Base-by-base conservation (phyloP, 1,140 invertebrate species). In the Oedothorax gibbosus region DNA sequence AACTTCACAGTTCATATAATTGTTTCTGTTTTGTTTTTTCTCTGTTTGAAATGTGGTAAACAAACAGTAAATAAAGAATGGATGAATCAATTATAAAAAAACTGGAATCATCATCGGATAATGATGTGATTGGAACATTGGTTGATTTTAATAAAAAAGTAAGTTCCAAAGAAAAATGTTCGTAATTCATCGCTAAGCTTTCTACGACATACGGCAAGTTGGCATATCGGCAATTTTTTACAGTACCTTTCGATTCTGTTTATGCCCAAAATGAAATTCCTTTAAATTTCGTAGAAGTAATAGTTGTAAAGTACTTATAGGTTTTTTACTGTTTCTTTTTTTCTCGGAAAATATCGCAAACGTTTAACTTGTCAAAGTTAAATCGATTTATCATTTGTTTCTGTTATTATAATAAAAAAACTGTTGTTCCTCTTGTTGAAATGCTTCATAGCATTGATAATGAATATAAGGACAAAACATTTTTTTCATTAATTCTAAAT, bases 121-220 rank as follows among this genome's bases (percentile, higher is more conserved):
- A 73, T 64, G 69, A 83, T 15, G 21, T 73, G 11, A 53, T 56
- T 21, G 60, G 64, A 51, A 14, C 8, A 12, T 50, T 83, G 54
- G 6, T 57, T 12, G 69, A 83, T 2, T 83, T 83, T 65, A 83
- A 83, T 53, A 83, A 83, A 65, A 21, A 54, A 50, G 80, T 83
- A 35, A 81, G 51, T 20, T 65, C 53, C 11, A 54, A 21, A 56
- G 8, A 53, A 11, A 15, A 35, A 66, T 8, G 2, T 21, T 2
- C 10, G 6, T 12, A 51, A 65, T n/a, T 51, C n/a, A 21, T 35
- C 20, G 15, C 10, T 20, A 20, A 11, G 18, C 14, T 35, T 3
- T 49, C 20, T 10, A 35, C 7, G 18, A 57, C n/a, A 49, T 18
- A 72, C 20, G 54, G 7, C 18, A 7, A 9, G 21, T 11, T 79